Conservation (phyloP, 2,888 invertebrate species). For the Marasmarcha lunaedactyla region DNA sequence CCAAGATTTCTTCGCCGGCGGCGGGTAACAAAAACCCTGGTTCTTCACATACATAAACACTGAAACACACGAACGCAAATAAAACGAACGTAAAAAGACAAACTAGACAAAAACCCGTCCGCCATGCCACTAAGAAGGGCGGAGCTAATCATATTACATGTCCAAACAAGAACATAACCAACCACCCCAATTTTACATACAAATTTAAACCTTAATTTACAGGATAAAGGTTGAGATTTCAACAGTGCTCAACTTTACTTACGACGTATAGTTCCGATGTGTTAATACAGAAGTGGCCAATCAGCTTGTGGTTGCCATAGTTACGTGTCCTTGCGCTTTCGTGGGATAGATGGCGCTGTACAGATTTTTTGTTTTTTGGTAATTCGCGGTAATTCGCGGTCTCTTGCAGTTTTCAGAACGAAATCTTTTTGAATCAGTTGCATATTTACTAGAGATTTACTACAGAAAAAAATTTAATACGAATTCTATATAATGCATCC, state of each 20-base stretch:
- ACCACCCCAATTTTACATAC: slow-evolving; percentile 16
- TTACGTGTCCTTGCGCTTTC: slow-evolving; percentile 31
- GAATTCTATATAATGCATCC: too few relatives aligned
- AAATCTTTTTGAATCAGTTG: not conserved
- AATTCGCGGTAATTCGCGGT: not conserved
- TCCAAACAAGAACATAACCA: slow-evolving; percentile 20
- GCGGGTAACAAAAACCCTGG: not conserved
- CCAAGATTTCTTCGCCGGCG: too few relatives aligned
- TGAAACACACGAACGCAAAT: slow-evolving; percentile 20
- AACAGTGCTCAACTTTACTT: slow-evolving; percentile 26
- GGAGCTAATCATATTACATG: slow-evolving; percentile 47
- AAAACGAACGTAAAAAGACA: slow-evolving; percentile 47
- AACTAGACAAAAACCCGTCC: slow-evolving; percentile 34
- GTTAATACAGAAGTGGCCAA: slow-evolving; percentile 47
- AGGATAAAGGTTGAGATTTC: slow-evolving; percentile 31
- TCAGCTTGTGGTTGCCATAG: slow-evolving; percentile 56
- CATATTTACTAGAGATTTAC: too few relatives aligned
- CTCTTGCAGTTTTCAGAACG: too few relatives aligned
- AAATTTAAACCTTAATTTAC: slow-evolving; percentile 29
- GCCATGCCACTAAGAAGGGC: slow-evolving; percentile 59
- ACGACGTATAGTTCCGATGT: slow-evolving; percentile 24
- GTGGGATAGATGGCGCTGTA: slow-evolving; percentile 44
- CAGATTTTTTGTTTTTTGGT: slow-evolving; percentile 12
- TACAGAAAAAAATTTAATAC: too few relatives aligned
- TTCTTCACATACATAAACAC: not conserved